phyloP scores from a whole-genome alignment of 2,888 invertebrate species.

The Chymomyza amoena region DNA sequence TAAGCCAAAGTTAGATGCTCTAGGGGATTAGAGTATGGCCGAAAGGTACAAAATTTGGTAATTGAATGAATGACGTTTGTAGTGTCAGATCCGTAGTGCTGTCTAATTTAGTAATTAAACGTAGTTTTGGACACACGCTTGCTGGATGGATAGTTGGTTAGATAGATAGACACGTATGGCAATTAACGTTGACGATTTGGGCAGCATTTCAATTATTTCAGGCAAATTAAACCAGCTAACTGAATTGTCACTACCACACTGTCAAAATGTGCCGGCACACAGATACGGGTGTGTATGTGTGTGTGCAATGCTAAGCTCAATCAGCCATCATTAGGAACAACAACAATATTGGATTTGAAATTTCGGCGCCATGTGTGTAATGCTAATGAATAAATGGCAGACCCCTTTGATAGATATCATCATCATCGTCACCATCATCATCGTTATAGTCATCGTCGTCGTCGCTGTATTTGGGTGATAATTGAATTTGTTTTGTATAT shows the following conservation, averaged over 20 bases:
- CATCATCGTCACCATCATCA: conserved; percentile 28
- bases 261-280: conserved; percentile 8
- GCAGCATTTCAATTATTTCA: conserved; percentile 69
- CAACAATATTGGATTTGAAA: background rate
- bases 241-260: conserved; percentile 58
- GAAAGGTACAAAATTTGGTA: conserved; percentile 17
- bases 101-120: conserved; percentile 71
- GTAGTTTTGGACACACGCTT: conserved; percentile 24
- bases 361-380: conserved; percentile 19
- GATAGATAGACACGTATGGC: background rate
- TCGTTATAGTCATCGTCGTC: conserved; percentile 18
- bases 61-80: conserved; percentile 42
- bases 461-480: conserved; percentile 48
- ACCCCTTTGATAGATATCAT: conserved; percentile 22
- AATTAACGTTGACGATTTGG: conserved; percentile 26
- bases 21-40: conserved; percentile 2
- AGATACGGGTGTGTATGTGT: conserved; percentile 1
- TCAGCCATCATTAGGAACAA: background rate
- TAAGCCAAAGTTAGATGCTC: background rate
- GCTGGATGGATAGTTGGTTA: background rate
- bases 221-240: conserved; percentile 71
- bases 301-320: background rate
- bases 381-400: conserved; percentile 62
- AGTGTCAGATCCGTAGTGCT: conserved; percentile 7
- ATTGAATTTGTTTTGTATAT: conserved; percentile 64